Evolutionary conservation across 2,113 vertebrate genomes (phyloP), one percentile per base, ranked within the genome.

Genomic region (Ameiurus melas): DNA sequence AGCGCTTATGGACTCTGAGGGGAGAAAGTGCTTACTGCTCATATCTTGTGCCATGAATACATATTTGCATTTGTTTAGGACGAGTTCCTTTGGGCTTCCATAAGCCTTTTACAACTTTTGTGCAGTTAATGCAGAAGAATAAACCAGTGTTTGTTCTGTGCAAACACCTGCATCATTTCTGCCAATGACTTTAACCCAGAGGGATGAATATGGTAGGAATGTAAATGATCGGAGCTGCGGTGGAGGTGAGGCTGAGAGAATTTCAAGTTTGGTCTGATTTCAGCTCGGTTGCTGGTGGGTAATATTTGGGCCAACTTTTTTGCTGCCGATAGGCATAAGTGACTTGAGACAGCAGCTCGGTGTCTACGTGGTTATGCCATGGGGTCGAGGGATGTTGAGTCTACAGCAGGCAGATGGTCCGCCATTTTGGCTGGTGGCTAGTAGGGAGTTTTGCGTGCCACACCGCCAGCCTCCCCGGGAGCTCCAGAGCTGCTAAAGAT

Each of bases 401-500:
- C 88, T 90, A 86, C 79, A 39, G 43, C 91, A 91, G 92, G 92
- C 93, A 93, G 91, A 94, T 94, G 92, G 91, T 93, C 93, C 22
- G 83, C 75, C 89, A 90, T 92, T 94, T 85, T 85, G 78, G 88
- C 86, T 83, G 80, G 77, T 87, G 87, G 84, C 75, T 71, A 68
- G 84, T 43, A 33, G 80, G 71, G 39, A 75, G 70, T 83, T 85
- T 78, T 51, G 33, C 27, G 36, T 47, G 78, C 17, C 22, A 33
- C 25, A 2, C 73, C 84, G 86, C 89, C 90, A 88, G 80, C 64
- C 71, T 92, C 82, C 90, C 89, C 33, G 10, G 47, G 39, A 68
- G 88, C 64, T 70, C 75, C 75, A 88, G 87, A 92, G 89, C 86
- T 77, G 85, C 87, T 90, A 92, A 92, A 94, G 93, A 91, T 91